phyloP scores from a whole-genome alignment of 1,140 invertebrate genomes.

The Amyelois transitella region DNA sequence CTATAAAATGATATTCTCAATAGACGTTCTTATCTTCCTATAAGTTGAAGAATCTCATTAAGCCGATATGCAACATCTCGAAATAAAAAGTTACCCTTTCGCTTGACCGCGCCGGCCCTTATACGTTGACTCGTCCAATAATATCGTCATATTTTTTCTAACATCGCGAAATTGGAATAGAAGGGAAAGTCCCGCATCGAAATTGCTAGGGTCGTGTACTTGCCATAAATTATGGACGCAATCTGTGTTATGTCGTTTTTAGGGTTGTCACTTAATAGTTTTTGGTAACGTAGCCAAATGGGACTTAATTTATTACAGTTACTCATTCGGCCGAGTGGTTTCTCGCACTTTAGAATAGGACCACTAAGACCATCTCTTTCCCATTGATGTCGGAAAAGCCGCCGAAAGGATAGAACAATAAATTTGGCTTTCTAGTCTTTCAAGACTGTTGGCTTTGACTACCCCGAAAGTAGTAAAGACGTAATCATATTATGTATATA shows the following conservation, averaged over 20 bases:
- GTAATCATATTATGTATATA: too few relatives aligned
- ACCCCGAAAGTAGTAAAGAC: too few relatives aligned
- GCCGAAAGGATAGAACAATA: too few relatives aligned
- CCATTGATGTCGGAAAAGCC: too few relatives aligned
- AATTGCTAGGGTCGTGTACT: conserved; percentile 57
- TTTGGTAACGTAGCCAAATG: background rate
- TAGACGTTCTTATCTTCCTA: background rate
- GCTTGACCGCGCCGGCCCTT: conserved; percentile 44
- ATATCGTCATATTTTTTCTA: conserved; percentile 70
- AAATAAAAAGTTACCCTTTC: conserved; percentile 52
- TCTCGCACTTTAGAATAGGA: too few relatives aligned
- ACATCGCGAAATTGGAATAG: conserved; percentile 61
- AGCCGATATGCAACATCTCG: conserved; percentile 14
- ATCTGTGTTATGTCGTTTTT: conserved; percentile 40
- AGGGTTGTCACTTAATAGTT: conserved; percentile 11
- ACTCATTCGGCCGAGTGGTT: too few relatives aligned
- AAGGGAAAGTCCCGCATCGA: conserved; percentile 54
- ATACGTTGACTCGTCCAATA: conserved; percentile 54
- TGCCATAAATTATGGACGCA: conserved; percentile 66
- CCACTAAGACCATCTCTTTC: too few relatives aligned
- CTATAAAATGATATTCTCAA: too few relatives aligned
- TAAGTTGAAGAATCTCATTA: background rate
- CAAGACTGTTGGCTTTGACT: too few relatives aligned
- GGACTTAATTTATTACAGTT: background rate
- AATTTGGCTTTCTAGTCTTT: too few relatives aligned